Evolutionary conservation across 1,140 invertebrate genomes (phyloP).

Genomic region (Bombus pascuorum): DNA sequence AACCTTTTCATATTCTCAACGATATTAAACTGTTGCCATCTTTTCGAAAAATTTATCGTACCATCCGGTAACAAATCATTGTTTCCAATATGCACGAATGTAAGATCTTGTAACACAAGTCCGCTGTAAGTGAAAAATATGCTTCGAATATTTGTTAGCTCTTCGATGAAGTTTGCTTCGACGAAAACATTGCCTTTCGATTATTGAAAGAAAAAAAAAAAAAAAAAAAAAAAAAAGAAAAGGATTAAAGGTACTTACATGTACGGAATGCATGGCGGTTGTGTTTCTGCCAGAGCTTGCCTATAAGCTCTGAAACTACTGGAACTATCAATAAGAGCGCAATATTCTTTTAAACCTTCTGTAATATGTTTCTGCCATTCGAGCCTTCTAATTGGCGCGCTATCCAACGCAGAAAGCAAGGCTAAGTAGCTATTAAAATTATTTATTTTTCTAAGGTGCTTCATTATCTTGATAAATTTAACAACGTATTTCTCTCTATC

Average conservation of each 20-base stretch:
- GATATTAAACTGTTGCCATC: slow-evolving; percentile 99
- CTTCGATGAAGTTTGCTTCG: neutral
- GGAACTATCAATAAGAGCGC: slow-evolving; percentile 97
- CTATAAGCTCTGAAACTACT: slow-evolving; percentile 98
- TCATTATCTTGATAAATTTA: slow-evolving; percentile 99
- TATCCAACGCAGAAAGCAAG: slow-evolving; percentile 97
- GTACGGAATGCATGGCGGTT: slow-evolving; percentile 98
- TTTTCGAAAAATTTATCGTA: slow-evolving; percentile 97
- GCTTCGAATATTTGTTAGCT: neutral
- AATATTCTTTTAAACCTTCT: slow-evolving; percentile 96
- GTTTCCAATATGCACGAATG: slow-evolving; percentile 99
- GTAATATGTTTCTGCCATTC: slow-evolving; percentile 97
- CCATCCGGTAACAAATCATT: slow-evolving; percentile 93
- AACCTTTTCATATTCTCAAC: slow-evolving; percentile 99
- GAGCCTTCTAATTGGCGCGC: slow-evolving; percentile 95
- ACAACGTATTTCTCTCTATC: slow-evolving; percentile 97
- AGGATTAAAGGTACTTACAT: slow-evolving; percentile 87
- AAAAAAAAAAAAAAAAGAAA: neutral
- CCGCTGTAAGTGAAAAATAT: slow-evolving; percentile 88
- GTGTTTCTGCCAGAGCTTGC: slow-evolving; percentile 95
- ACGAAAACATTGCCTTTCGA: neutral
- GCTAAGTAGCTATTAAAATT: slow-evolving; percentile 99
- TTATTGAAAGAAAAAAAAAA: neutral
- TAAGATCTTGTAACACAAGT: slow-evolving; percentile 98
- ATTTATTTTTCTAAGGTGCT: slow-evolving; percentile 97